Conservation (phyloP, 2,888 invertebrate genomes). For the Stenodema calcarata region DNA sequence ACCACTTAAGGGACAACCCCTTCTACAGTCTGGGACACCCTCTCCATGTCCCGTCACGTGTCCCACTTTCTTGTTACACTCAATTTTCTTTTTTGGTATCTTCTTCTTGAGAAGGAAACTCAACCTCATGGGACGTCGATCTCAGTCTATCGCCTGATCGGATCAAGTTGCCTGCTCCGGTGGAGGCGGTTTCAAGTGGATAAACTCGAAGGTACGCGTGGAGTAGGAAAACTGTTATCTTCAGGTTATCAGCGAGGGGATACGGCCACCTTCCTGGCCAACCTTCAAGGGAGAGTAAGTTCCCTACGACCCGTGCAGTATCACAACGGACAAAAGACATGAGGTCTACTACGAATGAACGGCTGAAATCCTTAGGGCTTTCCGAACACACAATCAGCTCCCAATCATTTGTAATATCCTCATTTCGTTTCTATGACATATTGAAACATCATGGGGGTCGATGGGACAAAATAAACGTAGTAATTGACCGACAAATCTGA, state of each 20-base stretch:
- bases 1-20: not conserved
- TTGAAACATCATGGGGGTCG: too few relatives aligned
- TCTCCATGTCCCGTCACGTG: not conserved
- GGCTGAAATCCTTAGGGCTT: too few relatives aligned
- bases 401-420: too few relatives aligned
- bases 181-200: not conserved
- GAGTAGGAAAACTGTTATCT: not conserved
- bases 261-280: not conserved
- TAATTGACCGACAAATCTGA: too few relatives aligned
- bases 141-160: conserved; percentile 4
- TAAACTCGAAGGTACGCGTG: not conserved
- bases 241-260: not conserved
- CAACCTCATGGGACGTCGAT: not conserved
- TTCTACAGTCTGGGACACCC: not conserved
- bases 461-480: too few relatives aligned
- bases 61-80: not conserved
- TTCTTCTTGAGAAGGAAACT: not conserved
- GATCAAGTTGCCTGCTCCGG: conserved; percentile 1
- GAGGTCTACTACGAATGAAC: too few relatives aligned
- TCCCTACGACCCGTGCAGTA: too few relatives aligned
- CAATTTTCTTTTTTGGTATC: not conserved
- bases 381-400: too few relatives aligned
- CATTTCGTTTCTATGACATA: too few relatives aligned
- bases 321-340: too few relatives aligned
- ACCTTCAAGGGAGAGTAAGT: not conserved